Evolutionary conservation across 2,113 vertebrate genomes (phyloP).

Genomic region (Hemibagrus wyckioides): DNA sequence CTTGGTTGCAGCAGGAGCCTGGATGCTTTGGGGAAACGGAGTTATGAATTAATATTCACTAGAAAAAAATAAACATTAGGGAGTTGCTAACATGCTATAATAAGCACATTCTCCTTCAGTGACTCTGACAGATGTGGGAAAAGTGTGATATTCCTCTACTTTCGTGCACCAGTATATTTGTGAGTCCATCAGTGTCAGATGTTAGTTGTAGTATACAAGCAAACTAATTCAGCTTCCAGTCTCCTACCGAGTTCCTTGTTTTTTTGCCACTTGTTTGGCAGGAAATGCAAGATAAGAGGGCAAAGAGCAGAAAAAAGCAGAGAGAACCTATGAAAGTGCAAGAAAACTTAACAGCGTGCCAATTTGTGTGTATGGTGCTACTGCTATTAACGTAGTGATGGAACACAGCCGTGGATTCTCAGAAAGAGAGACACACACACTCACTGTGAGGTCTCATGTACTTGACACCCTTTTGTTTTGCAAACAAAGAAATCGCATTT

Average conservation of each 20-base stretch:
- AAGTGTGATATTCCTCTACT: background rate
- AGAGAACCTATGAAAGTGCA: background rate
- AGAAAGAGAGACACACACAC: background rate
- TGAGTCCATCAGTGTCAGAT: background rate
- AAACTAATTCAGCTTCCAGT: conserved; percentile 5
- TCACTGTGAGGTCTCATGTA: conserved; percentile 28
- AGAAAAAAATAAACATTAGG: background rate
- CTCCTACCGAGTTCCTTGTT: conserved; percentile 16
- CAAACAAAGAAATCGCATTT: conserved; percentile 48
- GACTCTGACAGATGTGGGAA: background rate
- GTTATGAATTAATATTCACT: conserved; percentile 13
- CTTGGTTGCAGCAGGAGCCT: conserved; percentile 10
- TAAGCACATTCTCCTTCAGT: background rate
- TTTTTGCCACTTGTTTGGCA: background rate
- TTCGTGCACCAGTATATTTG: background rate
- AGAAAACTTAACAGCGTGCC: background rate
- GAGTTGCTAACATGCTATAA: background rate
- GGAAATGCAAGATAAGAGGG: background rate
- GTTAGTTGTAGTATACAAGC: background rate
- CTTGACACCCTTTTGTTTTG: conserved; percentile 48
- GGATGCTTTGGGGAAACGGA: background rate
- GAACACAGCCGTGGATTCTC: conserved; percentile 15
- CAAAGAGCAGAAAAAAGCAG: background rate
- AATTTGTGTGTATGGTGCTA: conserved; percentile 14
- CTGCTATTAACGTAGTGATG: conserved; percentile 4